These are phyloP conservation scores for Listrodromus nycthemerus DNA, from an alignment of 2,888 invertebrate species.

Conservation along the genomic window DNA sequence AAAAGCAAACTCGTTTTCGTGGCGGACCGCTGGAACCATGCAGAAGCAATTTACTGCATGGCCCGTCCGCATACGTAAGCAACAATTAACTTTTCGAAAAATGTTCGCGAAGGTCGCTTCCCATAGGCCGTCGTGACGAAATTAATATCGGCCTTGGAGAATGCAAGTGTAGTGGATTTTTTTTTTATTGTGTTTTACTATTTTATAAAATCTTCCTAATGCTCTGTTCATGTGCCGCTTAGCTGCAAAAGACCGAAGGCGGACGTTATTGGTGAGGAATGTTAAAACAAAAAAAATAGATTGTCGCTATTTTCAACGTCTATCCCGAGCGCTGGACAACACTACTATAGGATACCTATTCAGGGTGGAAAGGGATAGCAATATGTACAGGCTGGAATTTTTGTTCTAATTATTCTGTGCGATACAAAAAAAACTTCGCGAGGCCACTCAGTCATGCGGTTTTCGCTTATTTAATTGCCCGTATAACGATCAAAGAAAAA, in stretches of 20 bases:
- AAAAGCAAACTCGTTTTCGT: neutral
- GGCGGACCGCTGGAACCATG: neutral
- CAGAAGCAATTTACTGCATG: constrained; percentile 7
- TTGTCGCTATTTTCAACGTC: neutral
- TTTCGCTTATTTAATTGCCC: neutral
- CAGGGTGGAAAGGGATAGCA: neutral
- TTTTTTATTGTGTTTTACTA: neutral
- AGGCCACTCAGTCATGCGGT: neutral
- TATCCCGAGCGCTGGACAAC: neutral
- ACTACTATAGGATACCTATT: neutral
- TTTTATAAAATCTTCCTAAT: too few species aligned
- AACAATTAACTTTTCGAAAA: neutral
- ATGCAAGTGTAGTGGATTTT: neutral
- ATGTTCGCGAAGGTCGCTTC: neutral
- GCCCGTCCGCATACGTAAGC: neutral
- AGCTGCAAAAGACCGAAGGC: too few species aligned
- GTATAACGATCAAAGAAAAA: neutral
- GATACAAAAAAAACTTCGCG: neutral
- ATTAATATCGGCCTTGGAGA: neutral
- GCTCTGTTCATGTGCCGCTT: too few species aligned
- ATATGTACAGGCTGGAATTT: neutral
- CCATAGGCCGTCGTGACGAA: neutral
- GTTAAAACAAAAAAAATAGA: neutral
- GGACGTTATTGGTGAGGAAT: too few species aligned
- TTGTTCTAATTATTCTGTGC: neutral